Percentiles rank a stretch among this genome's conserved stretches.
Evolutionary conservation across 2,113 vertebrate genomes (phyloP).

Genomic region (Chauna torquata): DNA sequence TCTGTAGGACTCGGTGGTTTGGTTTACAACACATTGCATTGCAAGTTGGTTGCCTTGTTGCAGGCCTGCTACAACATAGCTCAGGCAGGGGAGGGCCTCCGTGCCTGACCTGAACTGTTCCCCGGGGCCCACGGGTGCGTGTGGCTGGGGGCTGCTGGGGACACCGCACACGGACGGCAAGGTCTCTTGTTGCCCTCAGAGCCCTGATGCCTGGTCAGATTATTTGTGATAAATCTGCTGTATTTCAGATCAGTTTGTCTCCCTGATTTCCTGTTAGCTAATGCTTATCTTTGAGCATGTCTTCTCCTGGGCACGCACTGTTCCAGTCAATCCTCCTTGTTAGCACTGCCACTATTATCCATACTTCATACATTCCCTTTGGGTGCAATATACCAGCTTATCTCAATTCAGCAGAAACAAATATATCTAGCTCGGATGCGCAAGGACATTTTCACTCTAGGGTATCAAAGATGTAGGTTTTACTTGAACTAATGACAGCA

Average conservation of each 20-base stretch:
- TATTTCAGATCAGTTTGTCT: not conserved
- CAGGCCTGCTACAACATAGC: fast-evolving
- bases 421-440: not conserved
- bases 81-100: fast-evolving
- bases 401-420: not conserved
- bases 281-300: fast-evolving
- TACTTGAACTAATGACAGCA: not conserved
- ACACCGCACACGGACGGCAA: not conserved
- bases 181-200: not conserved
- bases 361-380: not conserved
- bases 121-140: fast-evolving
- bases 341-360: not conserved
- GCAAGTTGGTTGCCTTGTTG: not conserved
- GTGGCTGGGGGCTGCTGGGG: not conserved
- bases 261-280: not conserved
- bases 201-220: not conserved
- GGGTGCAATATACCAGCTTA: not conserved
- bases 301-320: not conserved
- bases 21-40: not conserved
- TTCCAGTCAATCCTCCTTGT: not conserved
- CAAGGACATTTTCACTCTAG: not conserved
- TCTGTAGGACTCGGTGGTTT: not conserved
- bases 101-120: not conserved
- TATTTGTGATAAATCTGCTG: not conserved
- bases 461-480: not conserved